Evolutionary conservation across 23 tunicate species (phyloP).

Genomic region (Trididemnum clinides): DNA sequence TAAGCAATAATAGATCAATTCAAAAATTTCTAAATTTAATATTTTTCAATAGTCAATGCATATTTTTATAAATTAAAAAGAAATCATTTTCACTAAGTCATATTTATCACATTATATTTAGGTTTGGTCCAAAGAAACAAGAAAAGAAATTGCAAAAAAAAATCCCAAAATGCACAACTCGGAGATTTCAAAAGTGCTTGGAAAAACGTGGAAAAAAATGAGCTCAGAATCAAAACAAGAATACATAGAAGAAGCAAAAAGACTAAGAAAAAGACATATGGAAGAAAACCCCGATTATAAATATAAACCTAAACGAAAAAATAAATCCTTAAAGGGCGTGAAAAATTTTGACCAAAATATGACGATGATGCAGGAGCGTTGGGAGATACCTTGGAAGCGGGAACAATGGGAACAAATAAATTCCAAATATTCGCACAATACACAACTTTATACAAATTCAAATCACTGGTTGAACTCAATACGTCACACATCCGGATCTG

Average conservation of each 20-base stretch:
- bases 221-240: background rate
- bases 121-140: background rate
- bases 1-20: too few relatives aligned
- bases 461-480: too few relatives aligned
- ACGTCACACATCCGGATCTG: too few relatives aligned
- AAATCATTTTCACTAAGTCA: background rate
- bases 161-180: conserved; percentile 5
- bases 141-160: background rate
- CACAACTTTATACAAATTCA: too few relatives aligned
- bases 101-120: background rate
- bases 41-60: too few relatives aligned
- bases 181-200: background rate
- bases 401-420: background rate
- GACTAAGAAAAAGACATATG: background rate
- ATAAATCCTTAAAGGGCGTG: background rate
- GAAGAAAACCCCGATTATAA: conserved; percentile 11
- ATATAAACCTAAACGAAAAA: conserved; percentile 8
- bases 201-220: background rate
- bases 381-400: background rate
- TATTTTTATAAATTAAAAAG: too few relatives aligned
- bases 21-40: too few relatives aligned
- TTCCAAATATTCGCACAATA: background rate
- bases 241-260: background rate
- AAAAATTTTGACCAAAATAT: background rate
- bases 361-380: background rate